Percentiles rank a stretch among this genome's conserved stretches.
These are phyloP conservation scores for Tetanocera ferruginea DNA, from an alignment of 2,888 invertebrate genomes.

Conservation along the genomic window DNA sequence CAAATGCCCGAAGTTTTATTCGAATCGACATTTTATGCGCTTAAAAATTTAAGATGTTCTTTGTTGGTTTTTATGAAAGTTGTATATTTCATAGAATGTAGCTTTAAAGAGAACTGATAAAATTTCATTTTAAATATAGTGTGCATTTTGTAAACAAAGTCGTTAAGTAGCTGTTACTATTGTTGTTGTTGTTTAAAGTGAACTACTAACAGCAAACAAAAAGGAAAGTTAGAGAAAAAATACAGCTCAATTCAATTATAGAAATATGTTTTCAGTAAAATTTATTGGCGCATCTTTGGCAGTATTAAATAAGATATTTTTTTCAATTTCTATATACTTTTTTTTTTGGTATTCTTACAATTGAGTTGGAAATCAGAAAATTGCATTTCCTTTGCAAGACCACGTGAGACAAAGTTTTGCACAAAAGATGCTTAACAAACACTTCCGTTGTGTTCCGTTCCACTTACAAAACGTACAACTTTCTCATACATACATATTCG, in stretches of 20 bases:
- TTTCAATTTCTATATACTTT: not conserved
- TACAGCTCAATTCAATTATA: too few relatives aligned
- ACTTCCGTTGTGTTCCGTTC: constrained; percentile 16
- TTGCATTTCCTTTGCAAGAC: constrained; percentile 31
- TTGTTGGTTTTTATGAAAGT: not conserved
- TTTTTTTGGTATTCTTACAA: not conserved
- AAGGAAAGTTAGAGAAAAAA: too few relatives aligned
- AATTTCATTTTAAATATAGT: too few relatives aligned
- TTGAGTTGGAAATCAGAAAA: constrained; percentile 25
- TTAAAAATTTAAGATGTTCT: not conserved
- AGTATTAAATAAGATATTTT: not conserved
- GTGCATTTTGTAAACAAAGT: too few relatives aligned
- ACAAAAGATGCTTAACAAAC: constrained; percentile 37
- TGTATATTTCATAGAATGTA: too few relatives aligned
- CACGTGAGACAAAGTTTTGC: constrained; percentile 28
- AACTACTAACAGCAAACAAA: too few relatives aligned
- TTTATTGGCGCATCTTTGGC: not conserved
- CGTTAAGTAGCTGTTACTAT: too few relatives aligned
- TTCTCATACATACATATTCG: not conserved
- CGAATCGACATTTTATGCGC: constrained; percentile 1
- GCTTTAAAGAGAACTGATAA: too few relatives aligned
- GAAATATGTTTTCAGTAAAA: too few relatives aligned
- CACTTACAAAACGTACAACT: not conserved
- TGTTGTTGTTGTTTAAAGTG: too few relatives aligned
- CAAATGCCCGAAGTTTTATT: constrained; percentile 11